Conservation (phyloP, 30 jellyfish, hydroid and myxozoan species). For the Rhopilema esculentum region DNA sequence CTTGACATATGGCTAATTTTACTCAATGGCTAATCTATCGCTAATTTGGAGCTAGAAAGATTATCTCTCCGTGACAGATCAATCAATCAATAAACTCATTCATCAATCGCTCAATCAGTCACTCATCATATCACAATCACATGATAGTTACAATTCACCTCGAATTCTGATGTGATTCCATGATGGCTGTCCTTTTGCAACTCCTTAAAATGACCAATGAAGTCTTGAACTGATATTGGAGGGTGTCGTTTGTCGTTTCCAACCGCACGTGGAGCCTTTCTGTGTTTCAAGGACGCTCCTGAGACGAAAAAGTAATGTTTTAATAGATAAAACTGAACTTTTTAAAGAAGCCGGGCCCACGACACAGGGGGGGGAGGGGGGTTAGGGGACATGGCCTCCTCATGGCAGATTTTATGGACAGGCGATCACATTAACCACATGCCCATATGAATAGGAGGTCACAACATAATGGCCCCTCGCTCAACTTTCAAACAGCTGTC, state of each 20-base stretch:
- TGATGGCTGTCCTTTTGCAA: conserved; percentile 83
- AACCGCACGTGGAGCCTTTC: conserved; percentile 67
- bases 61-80: no score
- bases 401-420: no score
- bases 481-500: no score
- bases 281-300: conserved; percentile 48
- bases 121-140: not conserved
- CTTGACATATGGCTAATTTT: no score
- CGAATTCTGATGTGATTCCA: conserved; percentile 82
- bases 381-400: no score
- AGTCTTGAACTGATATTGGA: conserved; percentile 65
- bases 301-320: not conserved
- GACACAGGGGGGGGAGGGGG: not conserved
- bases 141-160: conserved; percentile 41
- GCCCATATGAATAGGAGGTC: no score
- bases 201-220: conserved; percentile 56
- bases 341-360: not conserved
- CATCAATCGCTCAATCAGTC: no score
- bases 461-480: no score
- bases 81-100: no score
- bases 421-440: no score
- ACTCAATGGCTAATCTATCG: no score
- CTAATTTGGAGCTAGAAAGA: no score
- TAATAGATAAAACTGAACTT: not conserved
- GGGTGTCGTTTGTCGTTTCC: conserved; percentile 72